phyloP scores from a whole-genome alignment of 2,797 vertebrate genomes.

The Tolypeutes matacus region DNA sequence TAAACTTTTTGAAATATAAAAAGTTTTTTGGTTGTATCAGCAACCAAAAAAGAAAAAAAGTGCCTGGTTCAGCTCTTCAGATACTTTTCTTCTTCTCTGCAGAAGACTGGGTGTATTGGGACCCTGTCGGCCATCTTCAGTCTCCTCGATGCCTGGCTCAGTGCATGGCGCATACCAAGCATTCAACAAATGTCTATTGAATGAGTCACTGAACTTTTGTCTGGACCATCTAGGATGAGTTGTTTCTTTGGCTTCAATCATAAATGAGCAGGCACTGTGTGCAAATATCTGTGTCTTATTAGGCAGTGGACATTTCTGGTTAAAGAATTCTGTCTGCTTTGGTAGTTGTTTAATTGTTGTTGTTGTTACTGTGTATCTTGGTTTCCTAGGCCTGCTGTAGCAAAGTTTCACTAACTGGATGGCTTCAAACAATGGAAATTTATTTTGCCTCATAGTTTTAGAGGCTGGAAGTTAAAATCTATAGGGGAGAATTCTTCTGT shows the following conservation, averaged over 20 bases:
- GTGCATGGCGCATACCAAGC: too few relatives aligned
- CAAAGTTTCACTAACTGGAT: too few relatives aligned
- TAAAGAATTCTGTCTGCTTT: background rate
- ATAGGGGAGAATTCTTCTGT: too few relatives aligned
- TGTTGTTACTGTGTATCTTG: background rate
- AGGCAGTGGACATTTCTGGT: background rate
- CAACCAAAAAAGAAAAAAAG: background rate
- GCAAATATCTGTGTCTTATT: background rate
- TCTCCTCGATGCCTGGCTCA: background rate
- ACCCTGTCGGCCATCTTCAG: background rate
- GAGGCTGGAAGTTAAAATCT: too few relatives aligned
- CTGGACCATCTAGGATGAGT: background rate
- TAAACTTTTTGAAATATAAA: slow-evolving; percentile 59
- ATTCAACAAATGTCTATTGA: background rate
- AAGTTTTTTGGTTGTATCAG: slow-evolving; percentile 5
- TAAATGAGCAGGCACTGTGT: background rate
- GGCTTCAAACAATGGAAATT: too few relatives aligned
- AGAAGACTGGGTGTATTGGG: background rate
- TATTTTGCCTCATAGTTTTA: too few relatives aligned
- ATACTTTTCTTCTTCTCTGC: background rate
- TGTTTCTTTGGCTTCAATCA: background rate
- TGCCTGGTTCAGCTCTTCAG: slow-evolving; percentile 22
- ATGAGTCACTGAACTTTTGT: background rate
- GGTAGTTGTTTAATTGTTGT: background rate
- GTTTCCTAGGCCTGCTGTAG: too few relatives aligned